Conservation (phyloP, 2,113 vertebrate genomes). For the Pontoporia blainvillei region DNA sequence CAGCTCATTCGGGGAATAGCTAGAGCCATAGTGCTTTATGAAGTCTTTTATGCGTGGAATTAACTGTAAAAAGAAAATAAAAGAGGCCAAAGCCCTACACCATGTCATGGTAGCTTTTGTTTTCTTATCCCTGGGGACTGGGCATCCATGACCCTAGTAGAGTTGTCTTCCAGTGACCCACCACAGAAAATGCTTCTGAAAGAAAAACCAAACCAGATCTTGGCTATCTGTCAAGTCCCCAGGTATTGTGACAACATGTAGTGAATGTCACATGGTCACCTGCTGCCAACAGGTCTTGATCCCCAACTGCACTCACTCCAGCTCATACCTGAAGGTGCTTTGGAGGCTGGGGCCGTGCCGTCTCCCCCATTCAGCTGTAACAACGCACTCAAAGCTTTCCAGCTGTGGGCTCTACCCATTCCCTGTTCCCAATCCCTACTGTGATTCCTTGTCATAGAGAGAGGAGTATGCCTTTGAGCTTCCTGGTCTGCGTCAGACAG, state of each 20-base stretch:
- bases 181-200: not conserved
- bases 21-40: slow-evolving; percentile 85
- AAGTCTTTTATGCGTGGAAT: slow-evolving; percentile 86
- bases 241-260: not conserved
- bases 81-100: slow-evolving; percentile 74
- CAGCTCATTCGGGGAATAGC: slow-evolving; percentile 87
- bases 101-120: slow-evolving; percentile 49
- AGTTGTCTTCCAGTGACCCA: not conserved
- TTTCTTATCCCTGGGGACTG: slow-evolving; percentile 41
- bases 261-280: not conserved
- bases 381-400: not conserved
- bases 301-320: not conserved
- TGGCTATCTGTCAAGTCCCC: not conserved
- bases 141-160: not conserved
- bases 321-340: not conserved
- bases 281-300: not conserved
- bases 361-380: not conserved
- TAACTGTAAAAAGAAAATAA: slow-evolving; percentile 86
- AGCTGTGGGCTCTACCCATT: not conserved
- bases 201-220: not conserved
- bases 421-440: not conserved
- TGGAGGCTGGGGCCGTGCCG: not conserved
- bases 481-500: not conserved
- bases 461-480: not conserved
- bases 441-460: not conserved